Percentiles rank a stretch among this genome's conserved stretches.
phyloP scores from a whole-genome alignment of 2,113 vertebrate genomes.

The Calyptomena viridis region DNA sequence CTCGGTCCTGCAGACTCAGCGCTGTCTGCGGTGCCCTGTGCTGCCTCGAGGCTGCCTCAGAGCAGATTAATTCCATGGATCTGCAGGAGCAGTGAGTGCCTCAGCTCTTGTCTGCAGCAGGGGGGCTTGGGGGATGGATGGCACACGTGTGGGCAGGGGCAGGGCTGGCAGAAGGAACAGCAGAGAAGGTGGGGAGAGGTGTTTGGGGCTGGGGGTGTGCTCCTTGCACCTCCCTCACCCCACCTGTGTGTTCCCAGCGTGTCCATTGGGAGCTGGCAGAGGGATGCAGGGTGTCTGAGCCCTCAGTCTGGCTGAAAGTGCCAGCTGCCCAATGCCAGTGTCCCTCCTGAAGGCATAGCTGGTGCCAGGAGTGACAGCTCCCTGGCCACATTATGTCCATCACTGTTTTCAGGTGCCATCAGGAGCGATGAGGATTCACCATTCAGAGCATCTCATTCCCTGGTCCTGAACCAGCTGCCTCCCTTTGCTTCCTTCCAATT shows the following conservation, averaged over 20 bases:
- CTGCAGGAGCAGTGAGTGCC: background rate
- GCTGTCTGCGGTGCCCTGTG: background rate
- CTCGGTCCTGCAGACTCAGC: slow-evolving; percentile 51
- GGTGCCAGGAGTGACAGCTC: background rate
- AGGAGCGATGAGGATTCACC: accelerated
- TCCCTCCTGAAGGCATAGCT: background rate
- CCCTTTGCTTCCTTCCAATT: background rate
- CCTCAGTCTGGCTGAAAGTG: background rate
- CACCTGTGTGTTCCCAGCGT: accelerated
- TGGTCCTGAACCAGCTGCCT: background rate
- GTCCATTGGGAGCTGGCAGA: background rate
- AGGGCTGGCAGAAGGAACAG: background rate
- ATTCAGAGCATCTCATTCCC: background rate
- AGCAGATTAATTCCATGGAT: background rate
- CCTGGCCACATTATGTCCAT: background rate
- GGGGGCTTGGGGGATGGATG: background rate
- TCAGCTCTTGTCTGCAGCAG: background rate
- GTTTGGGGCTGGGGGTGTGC: background rate
- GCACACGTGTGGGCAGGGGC: background rate
- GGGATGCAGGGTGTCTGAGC: background rate
- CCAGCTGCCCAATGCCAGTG: background rate
- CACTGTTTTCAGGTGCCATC: accelerated
- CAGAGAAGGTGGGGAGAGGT: background rate
- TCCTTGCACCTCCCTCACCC: background rate
- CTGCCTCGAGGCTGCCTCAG: background rate